Base-by-base conservation (phyloP, 1,140 invertebrate species). In the Doryteuthis pealeii region DNA sequence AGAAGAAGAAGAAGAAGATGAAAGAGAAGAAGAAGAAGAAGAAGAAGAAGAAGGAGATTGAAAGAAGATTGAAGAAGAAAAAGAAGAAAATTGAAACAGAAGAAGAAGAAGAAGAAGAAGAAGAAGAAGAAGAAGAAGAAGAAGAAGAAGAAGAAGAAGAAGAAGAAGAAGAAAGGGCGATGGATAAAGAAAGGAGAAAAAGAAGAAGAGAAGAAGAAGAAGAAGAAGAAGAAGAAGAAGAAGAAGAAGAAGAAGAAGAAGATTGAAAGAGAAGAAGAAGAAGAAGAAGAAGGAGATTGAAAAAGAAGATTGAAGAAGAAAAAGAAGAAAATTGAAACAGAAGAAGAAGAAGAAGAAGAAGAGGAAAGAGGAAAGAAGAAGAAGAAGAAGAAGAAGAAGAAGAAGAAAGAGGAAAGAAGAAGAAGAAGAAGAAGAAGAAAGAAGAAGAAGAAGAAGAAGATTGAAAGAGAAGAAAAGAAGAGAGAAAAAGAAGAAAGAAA, bases 141-240 rank as follows among this genome's bases (percentile, higher is more conserved):
- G 71, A 72, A 35, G 71, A 72, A 35, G 71, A 72, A 18, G 71
- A 72, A 35, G 71, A 72, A 35, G 71, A 65, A 35, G 71, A 72
- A 18, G 71, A 72, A 18, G 71, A 72, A 2, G 71, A 72, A 1
- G 71, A 72, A 1, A 4, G 58, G 31, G 71, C n/a, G n/a, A n/a
- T n/a, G n/a, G n/a, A n/a, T n/a, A n/a, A n/a, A n/a, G n/a, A n/a
- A n/a, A n/a, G n/a, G 58, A 1, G 4, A 72, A 28, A 49, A 74
- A 30, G 67, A 71, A 49, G 49, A 8, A 28, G 40, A 45, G 12
- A n/a, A 43, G 40, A 73, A 33, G 12, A 26, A 32, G 40, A 73
- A 33, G 35, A 35, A 70, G 43, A 69, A 33, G 70, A 32, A 74
- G 43, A 70, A 30, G 49, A 33, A 74, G 68, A 74, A 18, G 40